Evolutionary conservation across 2,113 vertebrate species (phyloP).

Genomic region (Bubo scandiacus): DNA sequence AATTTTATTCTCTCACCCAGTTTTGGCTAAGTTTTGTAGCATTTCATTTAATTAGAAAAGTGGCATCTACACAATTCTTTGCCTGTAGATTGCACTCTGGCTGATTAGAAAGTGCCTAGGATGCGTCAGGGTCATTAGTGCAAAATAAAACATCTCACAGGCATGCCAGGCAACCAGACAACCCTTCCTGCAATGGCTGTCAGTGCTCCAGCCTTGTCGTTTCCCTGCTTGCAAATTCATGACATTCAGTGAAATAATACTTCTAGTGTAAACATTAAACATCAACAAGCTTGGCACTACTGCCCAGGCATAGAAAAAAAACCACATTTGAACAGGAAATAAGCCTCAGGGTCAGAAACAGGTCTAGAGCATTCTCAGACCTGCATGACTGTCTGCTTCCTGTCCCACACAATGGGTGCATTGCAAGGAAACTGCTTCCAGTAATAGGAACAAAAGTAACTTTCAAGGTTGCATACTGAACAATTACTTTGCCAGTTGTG

Average conservation of each 20-base stretch:
- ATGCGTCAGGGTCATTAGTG: background rate
- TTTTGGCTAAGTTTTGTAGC: background rate
- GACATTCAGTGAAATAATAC: slow-evolving; percentile 48
- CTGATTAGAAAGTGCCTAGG: slow-evolving; percentile 18
- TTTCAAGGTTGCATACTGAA: slow-evolving; percentile 55
- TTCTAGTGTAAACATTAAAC: slow-evolving; percentile 42
- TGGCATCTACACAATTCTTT: background rate
- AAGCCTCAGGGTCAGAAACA: slow-evolving; percentile 28
- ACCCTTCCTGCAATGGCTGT: slow-evolving; percentile 1
- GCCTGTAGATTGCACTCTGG: background rate
- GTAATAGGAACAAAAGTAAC: slow-evolving; percentile 57
- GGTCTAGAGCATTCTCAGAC: slow-evolving; percentile 38
- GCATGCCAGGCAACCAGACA: slow-evolving; percentile 30
- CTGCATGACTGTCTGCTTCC: slow-evolving; percentile 50
- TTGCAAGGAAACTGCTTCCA: slow-evolving; percentile 50
- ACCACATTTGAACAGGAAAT: slow-evolving; percentile 26
- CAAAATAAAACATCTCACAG: slow-evolving; percentile 46
- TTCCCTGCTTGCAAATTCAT: slow-evolving; percentile 31
- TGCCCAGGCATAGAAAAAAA: background rate
- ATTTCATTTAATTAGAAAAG: background rate
- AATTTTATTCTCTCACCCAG: background rate
- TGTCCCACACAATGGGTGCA: slow-evolving; percentile 53
- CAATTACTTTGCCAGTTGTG: slow-evolving; percentile 48
- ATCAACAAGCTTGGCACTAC: slow-evolving; percentile 29
- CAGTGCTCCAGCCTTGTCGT: slow-evolving; percentile 35